Base-by-base conservation (phyloP, 2,888 invertebrate species). In the Ctenicera cuprea region DNA sequence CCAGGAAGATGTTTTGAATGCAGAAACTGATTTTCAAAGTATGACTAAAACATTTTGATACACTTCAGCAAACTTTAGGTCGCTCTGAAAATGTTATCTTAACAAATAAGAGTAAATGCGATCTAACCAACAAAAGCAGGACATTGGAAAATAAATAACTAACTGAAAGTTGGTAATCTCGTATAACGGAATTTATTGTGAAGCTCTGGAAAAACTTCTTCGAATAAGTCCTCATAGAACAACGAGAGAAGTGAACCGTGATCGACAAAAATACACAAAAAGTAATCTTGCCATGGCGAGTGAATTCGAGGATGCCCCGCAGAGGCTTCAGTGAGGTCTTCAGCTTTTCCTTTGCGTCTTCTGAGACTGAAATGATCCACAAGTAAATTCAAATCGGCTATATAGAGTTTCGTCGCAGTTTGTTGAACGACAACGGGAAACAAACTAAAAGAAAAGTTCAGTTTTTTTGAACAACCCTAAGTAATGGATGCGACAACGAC, bases 201-300 rank as follows among this genome's bases (percentile, higher is more conserved):
- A 30, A 59, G 30, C 14, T 33, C 30, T 9, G 54, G 43, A 63
- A 65, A 48, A 64, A 12, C 30, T 70, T 70, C 30, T 30, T 8
- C n/a, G 45, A 65, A 65, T 41, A 71, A 63, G 57, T 64, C 45
- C 45, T 64, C 54, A 22, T 12, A 22, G 62, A 62, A 63, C 63
- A 70, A 54, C 63, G 63, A 26, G 33, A 22, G 43, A 63, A 43
- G 54, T 59, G 71, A 65, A 71, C 45, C 71, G 71, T 59, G 71
- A 71, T 64, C 64, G 57, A 59, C 71, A 67, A 67, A 67, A 71
- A 71, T 71, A 67, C 66, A 67, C 72, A 67, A 66, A 65, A 72
- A 66, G 72, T 72, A 66, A 72, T 72, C 50, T 62, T 43, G 14
- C 59, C 43, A 71, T 48, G 71, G 65, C 37, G 65, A 66, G 45